Conservation (phyloP, 2,113 vertebrate genomes). For the Butorides virescens region DNA sequence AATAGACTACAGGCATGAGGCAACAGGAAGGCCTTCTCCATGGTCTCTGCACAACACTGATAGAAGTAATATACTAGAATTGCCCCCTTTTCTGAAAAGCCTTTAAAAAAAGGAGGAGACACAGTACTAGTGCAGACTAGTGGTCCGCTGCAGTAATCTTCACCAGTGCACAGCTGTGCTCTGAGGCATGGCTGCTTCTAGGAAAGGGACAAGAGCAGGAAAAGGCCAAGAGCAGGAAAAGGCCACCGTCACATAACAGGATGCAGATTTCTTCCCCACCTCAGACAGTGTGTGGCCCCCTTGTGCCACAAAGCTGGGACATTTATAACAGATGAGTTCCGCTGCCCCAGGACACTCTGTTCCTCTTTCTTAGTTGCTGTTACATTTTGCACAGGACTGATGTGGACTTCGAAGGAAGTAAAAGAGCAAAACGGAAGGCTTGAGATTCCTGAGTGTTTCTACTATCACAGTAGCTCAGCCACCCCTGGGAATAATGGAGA, state of each 20-base stretch:
- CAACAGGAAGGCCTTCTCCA: neutral
- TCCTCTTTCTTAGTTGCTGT: neutral
- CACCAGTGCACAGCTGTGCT: neutral
- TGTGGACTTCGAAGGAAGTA: neutral
- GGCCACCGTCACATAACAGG: neutral
- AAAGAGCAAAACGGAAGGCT: neutral
- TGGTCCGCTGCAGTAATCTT: neutral
- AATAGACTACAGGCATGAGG: neutral
- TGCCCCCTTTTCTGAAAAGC: neutral
- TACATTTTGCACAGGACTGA: neutral
- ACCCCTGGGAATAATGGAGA: neutral
- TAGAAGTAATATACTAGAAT: neutral
- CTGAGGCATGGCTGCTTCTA: neutral
- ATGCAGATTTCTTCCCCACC: neutral
- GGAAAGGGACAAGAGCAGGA: neutral
- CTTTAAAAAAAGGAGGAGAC: neutral
- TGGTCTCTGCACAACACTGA: no score
- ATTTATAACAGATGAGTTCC: neutral
- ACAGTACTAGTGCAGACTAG: neutral
- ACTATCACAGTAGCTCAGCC: neutral
- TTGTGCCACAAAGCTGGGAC: neutral
- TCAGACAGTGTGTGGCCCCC: neutral
- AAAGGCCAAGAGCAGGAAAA: neutral
- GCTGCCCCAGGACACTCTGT: neutral
- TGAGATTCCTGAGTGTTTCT: neutral